Conservation (phyloP, 2,797 vertebrate genomes). For the Rallus crepitans region DNA sequence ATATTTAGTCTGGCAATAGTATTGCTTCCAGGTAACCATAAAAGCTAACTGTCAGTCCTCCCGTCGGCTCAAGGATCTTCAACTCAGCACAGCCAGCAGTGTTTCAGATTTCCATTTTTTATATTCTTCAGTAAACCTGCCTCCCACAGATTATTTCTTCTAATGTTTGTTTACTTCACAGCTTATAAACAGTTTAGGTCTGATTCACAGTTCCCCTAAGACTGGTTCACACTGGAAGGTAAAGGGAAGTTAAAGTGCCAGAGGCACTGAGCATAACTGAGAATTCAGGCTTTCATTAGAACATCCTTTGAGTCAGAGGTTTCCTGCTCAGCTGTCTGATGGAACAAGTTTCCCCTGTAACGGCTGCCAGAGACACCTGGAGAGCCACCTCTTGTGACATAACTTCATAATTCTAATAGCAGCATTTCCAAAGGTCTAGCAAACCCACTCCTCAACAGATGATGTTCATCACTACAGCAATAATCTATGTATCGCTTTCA, state of each 20-base stretch:
- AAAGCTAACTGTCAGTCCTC: background rate
- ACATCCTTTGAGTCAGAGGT: constrained; percentile 1
- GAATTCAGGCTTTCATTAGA: constrained; percentile 29
- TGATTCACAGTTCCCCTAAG: constrained; percentile 17
- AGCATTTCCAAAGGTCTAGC: background rate
- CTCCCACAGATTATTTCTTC: background rate
- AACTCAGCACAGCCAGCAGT: background rate
- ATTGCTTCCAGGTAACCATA: background rate
- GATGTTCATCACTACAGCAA: background rate
- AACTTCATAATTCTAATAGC: background rate
- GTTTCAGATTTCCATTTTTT: background rate
- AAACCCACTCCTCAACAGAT: background rate
- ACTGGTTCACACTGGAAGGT: constrained; percentile 12
- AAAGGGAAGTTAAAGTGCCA: constrained; percentile 5
- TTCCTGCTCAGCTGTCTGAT: background rate
- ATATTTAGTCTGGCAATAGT: background rate
- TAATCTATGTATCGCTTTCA: background rate
- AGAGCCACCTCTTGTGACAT: background rate
- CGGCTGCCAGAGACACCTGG: background rate
- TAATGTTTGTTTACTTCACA: constrained; percentile 47
- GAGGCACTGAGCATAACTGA: background rate
- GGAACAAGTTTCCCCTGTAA: background rate
- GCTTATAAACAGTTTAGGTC: constrained; percentile 27
- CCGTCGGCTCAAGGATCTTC: background rate
- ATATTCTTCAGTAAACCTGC: constrained; percentile 20